Base-by-base conservation (phyloP, 2,888 invertebrate genomes). In the Fabriciana adippe region DNA sequence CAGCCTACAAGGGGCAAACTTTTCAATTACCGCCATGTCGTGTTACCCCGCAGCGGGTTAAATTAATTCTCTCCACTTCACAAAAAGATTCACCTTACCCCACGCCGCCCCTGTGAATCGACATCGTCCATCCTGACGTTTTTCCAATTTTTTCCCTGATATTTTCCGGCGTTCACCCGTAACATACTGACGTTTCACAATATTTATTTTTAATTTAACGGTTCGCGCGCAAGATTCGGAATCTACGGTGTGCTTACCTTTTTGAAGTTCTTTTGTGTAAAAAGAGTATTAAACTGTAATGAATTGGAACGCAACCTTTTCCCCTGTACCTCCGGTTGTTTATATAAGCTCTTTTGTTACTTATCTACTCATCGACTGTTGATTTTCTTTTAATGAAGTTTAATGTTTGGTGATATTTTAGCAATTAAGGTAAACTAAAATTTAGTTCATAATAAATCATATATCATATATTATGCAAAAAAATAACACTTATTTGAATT, bases 1-100 rank as follows among this genome's bases (percentile, higher is more conserved):
- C 83, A 81, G 86, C 86, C 89, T 87, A 90, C 88, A 86, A 87
- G 91, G 93, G 94, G 93, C 90, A 86, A 93, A 92, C 92, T 93
- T 92, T 92, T 91, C 92, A 92, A 93, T 93, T 93, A 93, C 90
- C 85, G 87, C 86, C 82, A 84, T 89, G 92, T 89, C 93, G 90
- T 91, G 92, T 90, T 88, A 91, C 93, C 93, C 92, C 91, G 92
- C 92, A 92, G 92, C 92, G 91, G 92, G 92, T 92, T 91, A 92
- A 93, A 92, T 93, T 93, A 93, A 92, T 91, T 92, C 92, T 86
- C 91, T 91, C 87, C 89, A 89, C 89, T 93, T 92, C 91, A 92
- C 92, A 92, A 92, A 92, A 92, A 92, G 91, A 92, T 92, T 91
- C 89, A 88, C 88, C 89, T 90, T 87, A 84, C 89, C 77, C 75